These are phyloP conservation scores for Ceriagrion tenellum DNA, from an alignment of 2,888 invertebrate genomes.

Conservation along the genomic window DNA sequence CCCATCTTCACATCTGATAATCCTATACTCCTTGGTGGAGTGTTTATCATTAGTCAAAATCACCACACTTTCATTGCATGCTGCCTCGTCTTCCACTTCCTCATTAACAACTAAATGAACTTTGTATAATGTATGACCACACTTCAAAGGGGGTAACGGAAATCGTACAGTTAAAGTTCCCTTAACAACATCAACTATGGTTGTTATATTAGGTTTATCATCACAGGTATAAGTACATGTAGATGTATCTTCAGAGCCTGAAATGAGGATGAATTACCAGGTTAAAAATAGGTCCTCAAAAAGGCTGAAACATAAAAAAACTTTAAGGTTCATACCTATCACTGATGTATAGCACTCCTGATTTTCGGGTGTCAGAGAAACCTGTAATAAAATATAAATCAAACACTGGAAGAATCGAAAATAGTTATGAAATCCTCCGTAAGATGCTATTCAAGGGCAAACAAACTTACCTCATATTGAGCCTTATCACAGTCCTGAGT, in stretches of 20 bases:
- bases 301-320: background rate
- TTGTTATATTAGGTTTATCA: background rate
- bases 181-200: background rate
- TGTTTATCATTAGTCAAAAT: background rate
- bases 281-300: background rate
- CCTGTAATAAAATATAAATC: background rate
- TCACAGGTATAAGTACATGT: slow-evolving; percentile 16
- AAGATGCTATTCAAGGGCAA: background rate
- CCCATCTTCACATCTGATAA: background rate
- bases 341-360: background rate
- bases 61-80: background rate
- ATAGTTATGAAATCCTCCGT: background rate
- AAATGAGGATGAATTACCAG: background rate
- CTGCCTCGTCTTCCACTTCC: background rate
- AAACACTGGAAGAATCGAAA: background rate
- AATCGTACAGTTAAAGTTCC: background rate
- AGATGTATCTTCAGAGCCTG: background rate
- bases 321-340: background rate
- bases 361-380: background rate
- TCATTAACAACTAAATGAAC: slow-evolving; percentile 1
- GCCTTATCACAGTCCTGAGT: background rate
- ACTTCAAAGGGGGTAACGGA: background rate
- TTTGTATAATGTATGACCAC: background rate
- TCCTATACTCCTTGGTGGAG: background rate
- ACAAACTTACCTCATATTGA: background rate